These are phyloP conservation scores for Neuroscelio doddi DNA, from an alignment of 2,888 invertebrate genomes.

Conservation along the genomic window DNA sequence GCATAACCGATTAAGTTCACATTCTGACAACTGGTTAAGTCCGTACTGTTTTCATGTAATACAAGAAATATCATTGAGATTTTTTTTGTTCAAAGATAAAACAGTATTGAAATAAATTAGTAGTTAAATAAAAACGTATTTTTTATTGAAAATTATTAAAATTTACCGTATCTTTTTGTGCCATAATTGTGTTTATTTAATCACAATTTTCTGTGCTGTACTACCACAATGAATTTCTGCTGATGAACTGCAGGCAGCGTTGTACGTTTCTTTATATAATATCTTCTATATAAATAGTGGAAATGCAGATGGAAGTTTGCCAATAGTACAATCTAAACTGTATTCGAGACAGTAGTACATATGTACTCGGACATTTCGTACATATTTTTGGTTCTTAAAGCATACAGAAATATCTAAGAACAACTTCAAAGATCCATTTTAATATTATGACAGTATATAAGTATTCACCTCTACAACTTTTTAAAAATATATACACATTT, in stretches of 20 bases:
- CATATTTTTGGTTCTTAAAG: slow-evolving; percentile 56
- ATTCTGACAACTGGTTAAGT: no score
- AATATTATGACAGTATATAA: no score
- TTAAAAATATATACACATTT: no score
- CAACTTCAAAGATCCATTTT: slow-evolving; percentile 5
- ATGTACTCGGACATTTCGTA: slow-evolving; percentile 3
- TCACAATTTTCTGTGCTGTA: background rate
- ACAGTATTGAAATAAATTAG: no score
- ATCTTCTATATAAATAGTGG: slow-evolving; percentile 30
- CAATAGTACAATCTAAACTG: slow-evolving; percentile 32
- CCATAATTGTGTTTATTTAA: slow-evolving; percentile 12
- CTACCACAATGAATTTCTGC: slow-evolving; percentile 5
- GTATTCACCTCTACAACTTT: no score
- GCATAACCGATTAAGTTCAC: no score
- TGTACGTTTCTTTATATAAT: slow-evolving; percentile 28
- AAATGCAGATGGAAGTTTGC: slow-evolving; percentile 35
- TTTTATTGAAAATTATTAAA: background rate
- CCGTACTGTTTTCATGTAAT: no score
- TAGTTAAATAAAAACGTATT: background rate
- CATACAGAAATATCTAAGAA: slow-evolving; percentile 52
- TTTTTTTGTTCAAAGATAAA: no score
- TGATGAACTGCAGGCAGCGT: slow-evolving; percentile 18
- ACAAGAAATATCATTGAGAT: no score
- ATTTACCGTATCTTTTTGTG: slow-evolving; percentile 12
- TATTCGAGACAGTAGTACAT: slow-evolving; percentile 1